Evolutionary conservation across 2,113 vertebrate genomes (phyloP).

Genomic region (Mormyrus iriodes): DNA sequence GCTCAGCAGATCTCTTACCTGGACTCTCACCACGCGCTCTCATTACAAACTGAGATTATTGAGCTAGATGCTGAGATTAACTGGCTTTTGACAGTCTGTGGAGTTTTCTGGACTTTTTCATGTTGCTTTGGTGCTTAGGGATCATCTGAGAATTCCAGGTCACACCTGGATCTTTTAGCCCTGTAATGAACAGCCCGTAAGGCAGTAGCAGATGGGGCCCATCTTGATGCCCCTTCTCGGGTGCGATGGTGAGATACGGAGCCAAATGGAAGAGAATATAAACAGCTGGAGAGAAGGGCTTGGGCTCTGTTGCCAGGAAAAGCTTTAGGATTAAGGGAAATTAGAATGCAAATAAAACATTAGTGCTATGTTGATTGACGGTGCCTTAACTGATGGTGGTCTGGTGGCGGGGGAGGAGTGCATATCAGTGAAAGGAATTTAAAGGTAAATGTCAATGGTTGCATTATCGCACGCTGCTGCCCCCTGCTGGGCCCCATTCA

Average conservation of each 20-base stretch:
- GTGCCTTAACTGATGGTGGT: neutral
- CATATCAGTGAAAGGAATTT: neutral
- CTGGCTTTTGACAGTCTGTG: neutral
- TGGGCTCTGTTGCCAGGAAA: neutral
- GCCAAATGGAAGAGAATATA: neutral
- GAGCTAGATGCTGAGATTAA: neutral
- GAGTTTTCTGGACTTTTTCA: neutral
- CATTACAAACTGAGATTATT: neutral
- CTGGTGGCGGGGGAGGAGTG: neutral
- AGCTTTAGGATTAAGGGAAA: neutral
- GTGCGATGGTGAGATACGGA: neutral
- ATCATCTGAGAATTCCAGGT: neutral
- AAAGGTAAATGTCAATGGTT: constrained; percentile 8
- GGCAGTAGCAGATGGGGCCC: neutral
- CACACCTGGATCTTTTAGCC: neutral
- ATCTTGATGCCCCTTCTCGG: neutral
- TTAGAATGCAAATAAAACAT: neutral
- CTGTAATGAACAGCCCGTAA: neutral
- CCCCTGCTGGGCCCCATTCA: constrained; percentile 6
- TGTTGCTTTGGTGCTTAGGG: neutral
- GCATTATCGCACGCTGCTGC: neutral
- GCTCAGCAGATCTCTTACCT: neutral
- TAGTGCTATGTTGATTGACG: neutral
- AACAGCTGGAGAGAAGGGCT: neutral
- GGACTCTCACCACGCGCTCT: neutral